Base-by-base conservation (phyloP, 2,888 invertebrate species). In the Gastracanthus pulcherrimus region DNA sequence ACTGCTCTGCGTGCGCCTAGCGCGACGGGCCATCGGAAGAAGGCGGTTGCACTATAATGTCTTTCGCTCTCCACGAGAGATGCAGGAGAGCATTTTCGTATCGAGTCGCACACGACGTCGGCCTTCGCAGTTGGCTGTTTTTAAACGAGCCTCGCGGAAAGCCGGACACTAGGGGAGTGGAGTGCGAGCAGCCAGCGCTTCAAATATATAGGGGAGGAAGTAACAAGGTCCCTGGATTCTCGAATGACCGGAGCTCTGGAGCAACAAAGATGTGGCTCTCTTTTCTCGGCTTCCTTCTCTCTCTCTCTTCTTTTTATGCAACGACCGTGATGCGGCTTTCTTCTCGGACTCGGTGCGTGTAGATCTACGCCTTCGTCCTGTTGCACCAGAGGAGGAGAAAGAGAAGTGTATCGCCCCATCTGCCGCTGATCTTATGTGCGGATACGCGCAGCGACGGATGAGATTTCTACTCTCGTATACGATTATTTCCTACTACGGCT, bases 391-490 rank as follows among this genome's bases (percentile, higher is more conserved):
- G n/a, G n/a, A n/a, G 3, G 26, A 67, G 58, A 38, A 11, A 45
- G n/a, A 67, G 45, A 45, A 26, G 13, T 19, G 34, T 38, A n/a
- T 58, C 51, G 38, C 51, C 51, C 64, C 77, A 78, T 64, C 77
- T 78, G 77, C 77, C 23, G 19, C 16, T 51, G 77, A 78, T 78
- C 71, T 51, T 19, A 31, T 38, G 62, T 62, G 62, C 51, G 77
- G 77, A 78, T 78, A 77, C 62, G 31, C n/a, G n/a, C n/a, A n/a
- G n/a, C n/a, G 41, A 7, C 60, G 76, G 66, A 55, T 76, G 71
- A 64, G 77, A 64, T 78, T 71, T 78, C 38, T 78, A 29, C 11
- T 62, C 45, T 62, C 69, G 31, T 48, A 34, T 13, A 13, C 23
- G 38, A 19, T 38, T n/a, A n/a, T n/a, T n/a, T n/a, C n/a, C n/a